phyloP scores from a whole-genome alignment of 1,140 invertebrate species.

The Aphis gossypii region DNA sequence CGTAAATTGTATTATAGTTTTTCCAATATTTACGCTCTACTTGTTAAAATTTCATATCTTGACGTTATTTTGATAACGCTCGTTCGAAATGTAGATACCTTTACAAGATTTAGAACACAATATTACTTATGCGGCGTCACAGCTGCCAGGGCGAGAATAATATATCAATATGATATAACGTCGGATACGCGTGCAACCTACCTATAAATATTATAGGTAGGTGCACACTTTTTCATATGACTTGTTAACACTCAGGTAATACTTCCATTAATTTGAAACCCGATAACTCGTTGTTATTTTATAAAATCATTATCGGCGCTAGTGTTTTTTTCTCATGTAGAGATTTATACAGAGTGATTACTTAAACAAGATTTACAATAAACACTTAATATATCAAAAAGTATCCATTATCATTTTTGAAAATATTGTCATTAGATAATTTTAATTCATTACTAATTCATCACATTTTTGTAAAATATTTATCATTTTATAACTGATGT shows the following conservation, averaged over 20 bases:
- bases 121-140: not conserved
- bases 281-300: not conserved
- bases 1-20: not conserved
- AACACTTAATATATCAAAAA: not conserved
- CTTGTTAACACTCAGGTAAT: not conserved
- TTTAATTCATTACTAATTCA: too few relatives aligned
- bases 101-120: not conserved
- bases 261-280: not conserved
- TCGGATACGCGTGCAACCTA: not conserved
- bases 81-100: not conserved
- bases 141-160: not conserved
- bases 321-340: not conserved
- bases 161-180: not conserved
- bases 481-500: too few relatives aligned
- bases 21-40: not conserved
- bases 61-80: not conserved
- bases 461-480: too few relatives aligned
- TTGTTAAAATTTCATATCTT: not conserved
- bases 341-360: not conserved
- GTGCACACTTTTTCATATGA: not conserved
- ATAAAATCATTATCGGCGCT: not conserved
- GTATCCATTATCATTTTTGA: too few relatives aligned
- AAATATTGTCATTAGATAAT: too few relatives aligned
- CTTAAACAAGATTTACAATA: not conserved
- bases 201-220: not conserved